Evolutionary conservation across 2,888 invertebrate species (phyloP), one percentile per base, ranked within the genome.

Genomic region (Chalcosyrphus nemorum): DNA sequence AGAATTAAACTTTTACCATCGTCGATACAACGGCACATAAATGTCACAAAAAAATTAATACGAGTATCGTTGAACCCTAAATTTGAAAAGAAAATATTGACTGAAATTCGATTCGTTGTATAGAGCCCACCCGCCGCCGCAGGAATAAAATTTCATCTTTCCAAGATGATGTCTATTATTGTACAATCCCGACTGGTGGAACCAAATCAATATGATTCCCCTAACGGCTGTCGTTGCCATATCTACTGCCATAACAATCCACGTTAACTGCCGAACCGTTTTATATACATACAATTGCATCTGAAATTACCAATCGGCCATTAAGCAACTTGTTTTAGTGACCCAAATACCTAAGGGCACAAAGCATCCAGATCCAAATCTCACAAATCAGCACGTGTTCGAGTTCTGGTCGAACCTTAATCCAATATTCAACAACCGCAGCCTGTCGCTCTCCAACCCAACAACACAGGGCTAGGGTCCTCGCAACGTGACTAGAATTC

Each of bases 401-500:
- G 7, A 50, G 61, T 41, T 57, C 59, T 17, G 59, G 43, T 59
- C 38, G 50, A 59, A n/a, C 6, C 19, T 47, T 63, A 65, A 65
- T 75, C 57, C 29, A 71, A 66, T 71, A 68, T 76, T 45, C 35
- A 59, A 35, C 45, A 63, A 72, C 72, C 71, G 35, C 76, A 65
- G 50, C 27, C 11, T 35, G 4, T 65, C 63, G 57, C 11, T 32
- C 38, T 29, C 15, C 63, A 54, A 35, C 4, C 24, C 4, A 24
- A 24, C n/a, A n/a, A n/a, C n/a, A 15, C 21, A 13, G 17, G 56
- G 15, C 24, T 32, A 35, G n/a, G 56, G 17, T 68, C 52, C 50
- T 29, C 32, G 29, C 47, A 50, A 82, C 82, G 78, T 82, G 82
- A 78, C 77, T 63, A 9, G 71, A 77, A 68, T 78, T 50, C 32